These are phyloP conservation scores for Andricus curvator DNA, from an alignment of 2,888 invertebrate species.

Conservation along the genomic window DNA sequence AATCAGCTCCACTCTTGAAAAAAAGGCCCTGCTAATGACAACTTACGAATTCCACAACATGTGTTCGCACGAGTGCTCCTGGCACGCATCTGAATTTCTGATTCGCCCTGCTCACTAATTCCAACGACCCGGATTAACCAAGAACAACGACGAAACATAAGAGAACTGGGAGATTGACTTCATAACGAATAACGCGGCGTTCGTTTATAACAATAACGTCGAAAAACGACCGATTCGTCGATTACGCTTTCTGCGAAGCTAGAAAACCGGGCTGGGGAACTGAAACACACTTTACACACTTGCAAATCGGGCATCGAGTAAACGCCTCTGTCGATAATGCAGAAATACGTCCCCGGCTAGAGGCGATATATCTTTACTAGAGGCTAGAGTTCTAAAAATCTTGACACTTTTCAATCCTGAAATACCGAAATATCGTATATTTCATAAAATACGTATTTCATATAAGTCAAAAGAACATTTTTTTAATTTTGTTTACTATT, in stretches of 20 bases:
- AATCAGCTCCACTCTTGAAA: conserved; percentile 45
- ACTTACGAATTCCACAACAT: conserved; percentile 53
- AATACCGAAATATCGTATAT: too few species aligned
- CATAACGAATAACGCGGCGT: conserved; percentile 35
- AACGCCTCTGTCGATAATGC: conserved; percentile 46
- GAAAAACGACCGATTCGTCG: conserved; percentile 39
- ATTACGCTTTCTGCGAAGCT: conserved; percentile 39
- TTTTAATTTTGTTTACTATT: too few species aligned
- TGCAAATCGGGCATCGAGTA: conserved; percentile 41
- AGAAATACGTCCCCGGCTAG: background rate
- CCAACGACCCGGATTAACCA: conserved; percentile 23
- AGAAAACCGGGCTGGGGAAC: conserved; percentile 48
- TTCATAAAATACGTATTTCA: too few species aligned
- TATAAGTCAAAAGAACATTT: too few species aligned
- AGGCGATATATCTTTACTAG: too few species aligned
- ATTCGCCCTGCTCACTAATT: background rate
- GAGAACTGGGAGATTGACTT: conserved; percentile 10
- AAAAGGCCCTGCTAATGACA: conserved; percentile 47
- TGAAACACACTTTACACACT: conserved; percentile 4
- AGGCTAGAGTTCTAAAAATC: too few species aligned
- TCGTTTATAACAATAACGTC: conserved; percentile 33
- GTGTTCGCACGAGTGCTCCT: conserved; percentile 41
- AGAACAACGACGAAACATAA: conserved; percentile 15
- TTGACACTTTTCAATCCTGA: too few species aligned
- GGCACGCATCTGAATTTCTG: conserved; percentile 22